phyloP scores from a whole-genome alignment of 2,797 vertebrate species.

The Psittacula echo region DNA sequence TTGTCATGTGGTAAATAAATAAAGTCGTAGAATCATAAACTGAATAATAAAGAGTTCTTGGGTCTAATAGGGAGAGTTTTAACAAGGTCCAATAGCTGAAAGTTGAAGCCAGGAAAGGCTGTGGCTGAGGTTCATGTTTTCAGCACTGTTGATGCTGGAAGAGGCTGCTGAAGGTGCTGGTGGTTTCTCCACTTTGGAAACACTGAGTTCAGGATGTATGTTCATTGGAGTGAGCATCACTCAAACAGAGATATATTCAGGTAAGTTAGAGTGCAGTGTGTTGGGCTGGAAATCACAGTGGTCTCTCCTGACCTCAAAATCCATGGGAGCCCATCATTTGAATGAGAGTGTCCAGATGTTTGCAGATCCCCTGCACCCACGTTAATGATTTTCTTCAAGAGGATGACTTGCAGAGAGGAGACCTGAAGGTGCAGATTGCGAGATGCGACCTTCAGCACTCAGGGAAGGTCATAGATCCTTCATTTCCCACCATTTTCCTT shows the following conservation, averaged over 20 bases:
- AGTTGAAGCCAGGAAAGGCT: not conserved
- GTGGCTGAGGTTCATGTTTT: rapidly evolving
- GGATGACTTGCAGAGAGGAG: not conserved
- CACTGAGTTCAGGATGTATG: not conserved
- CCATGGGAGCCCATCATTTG: not conserved
- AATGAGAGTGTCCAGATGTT: not conserved
- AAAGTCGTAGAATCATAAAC: not conserved
- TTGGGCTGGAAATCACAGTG: not conserved
- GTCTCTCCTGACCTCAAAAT: not conserved
- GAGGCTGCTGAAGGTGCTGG: not conserved
- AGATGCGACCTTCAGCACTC: not conserved
- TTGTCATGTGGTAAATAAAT: not conserved
- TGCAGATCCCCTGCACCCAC: not conserved
- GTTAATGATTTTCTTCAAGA: not conserved
- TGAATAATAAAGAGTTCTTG: not conserved
- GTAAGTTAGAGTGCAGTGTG: not conserved
- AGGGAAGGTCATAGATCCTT: rapidly evolving
- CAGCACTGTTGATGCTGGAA: rapidly evolving
- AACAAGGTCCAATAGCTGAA: not conserved
- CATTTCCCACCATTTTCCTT: not conserved
- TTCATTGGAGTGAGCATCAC: rapidly evolving
- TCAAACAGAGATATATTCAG: not conserved
- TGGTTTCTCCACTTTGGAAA: not conserved
- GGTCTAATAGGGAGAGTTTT: not conserved
- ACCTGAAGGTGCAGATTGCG: not conserved